These are phyloP conservation scores for Teleogryllus occipitalis DNA, from an alignment of 1,140 invertebrate species.

Conservation along the genomic window DNA sequence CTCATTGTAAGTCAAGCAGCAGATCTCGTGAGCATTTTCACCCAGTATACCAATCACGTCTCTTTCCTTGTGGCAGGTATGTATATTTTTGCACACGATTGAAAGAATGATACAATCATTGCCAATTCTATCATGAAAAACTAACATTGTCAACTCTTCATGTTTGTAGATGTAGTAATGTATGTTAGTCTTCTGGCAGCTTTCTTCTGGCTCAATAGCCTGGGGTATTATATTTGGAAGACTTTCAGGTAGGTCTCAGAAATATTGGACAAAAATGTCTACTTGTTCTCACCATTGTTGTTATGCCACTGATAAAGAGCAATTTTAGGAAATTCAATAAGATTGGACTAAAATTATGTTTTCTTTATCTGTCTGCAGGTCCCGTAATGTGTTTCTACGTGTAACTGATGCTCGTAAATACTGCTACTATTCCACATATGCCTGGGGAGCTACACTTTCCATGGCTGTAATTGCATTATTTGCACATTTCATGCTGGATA, in stretches of 20 bases:
- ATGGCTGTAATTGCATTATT: slow-evolving; percentile 65
- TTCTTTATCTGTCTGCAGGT: slow-evolving; percentile 41
- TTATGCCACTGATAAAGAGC: not conserved
- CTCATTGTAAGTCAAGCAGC: slow-evolving; percentile 66
- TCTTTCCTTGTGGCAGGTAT: slow-evolving; percentile 67
- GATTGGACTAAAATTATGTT: not conserved
- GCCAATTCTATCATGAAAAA: not conserved
- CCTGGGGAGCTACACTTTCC: slow-evolving; percentile 60
- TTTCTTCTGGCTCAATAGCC: slow-evolving; percentile 76
- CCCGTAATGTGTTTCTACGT: slow-evolving; percentile 69
- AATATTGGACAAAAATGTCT: not conserved
- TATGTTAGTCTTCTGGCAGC: slow-evolving; percentile 64
- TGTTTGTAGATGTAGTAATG: slow-evolving; percentile 58
- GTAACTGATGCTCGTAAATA: slow-evolving; percentile 76
- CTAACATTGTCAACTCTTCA: slow-evolving; percentile 14
- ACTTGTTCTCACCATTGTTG: not conserved
- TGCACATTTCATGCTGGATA: slow-evolving; percentile 71
- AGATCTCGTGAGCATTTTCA: slow-evolving; percentile 66
- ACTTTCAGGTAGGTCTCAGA: slow-evolving; percentile 54
- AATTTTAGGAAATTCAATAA: not conserved
- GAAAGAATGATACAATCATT: not conserved
- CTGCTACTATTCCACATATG: slow-evolving; percentile 73
- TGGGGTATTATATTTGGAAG: slow-evolving; percentile 79
- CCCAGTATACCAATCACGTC: slow-evolving; percentile 66
- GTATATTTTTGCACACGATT: not conserved